Evolutionary conservation across 2,888 invertebrate genomes (phyloP).

Genomic region (Lepidocyrtinus sp.): DNA sequence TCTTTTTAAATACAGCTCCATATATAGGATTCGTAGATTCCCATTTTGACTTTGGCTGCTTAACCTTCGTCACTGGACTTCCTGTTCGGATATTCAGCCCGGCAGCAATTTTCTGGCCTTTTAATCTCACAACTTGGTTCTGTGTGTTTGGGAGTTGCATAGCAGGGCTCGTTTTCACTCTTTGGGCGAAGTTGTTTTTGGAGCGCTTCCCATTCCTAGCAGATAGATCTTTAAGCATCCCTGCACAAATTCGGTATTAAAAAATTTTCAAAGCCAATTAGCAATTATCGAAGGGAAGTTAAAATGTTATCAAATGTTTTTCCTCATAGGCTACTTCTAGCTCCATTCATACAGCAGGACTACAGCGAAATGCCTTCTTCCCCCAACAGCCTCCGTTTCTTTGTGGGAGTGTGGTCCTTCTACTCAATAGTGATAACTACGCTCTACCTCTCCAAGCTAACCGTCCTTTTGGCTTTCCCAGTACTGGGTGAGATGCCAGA

Average conservation of each 20-base stretch:
- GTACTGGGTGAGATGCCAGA: constrained; percentile 41
- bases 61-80: constrained; percentile 59
- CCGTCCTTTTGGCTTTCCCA: constrained; percentile 57
- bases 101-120: constrained; percentile 49
- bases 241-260: background rate
- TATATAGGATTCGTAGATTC: constrained; percentile 38
- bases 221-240: background rate
- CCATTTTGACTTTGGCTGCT: constrained; percentile 43
- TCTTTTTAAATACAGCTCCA: background rate
- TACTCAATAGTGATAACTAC: constrained; percentile 58
- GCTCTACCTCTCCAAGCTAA: constrained; percentile 56
- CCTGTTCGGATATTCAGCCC: constrained; percentile 38
- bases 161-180: background rate
- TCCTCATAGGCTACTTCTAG: background rate
- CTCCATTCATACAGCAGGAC: background rate
- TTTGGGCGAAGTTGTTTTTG: background rate
- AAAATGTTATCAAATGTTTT: no score
- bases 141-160: background rate
- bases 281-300: no score
- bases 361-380: background rate
- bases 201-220: background rate
- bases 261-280: no score
- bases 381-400: constrained; percentile 22
- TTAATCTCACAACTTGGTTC: constrained; percentile 31
- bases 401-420: constrained; percentile 54